Evolutionary conservation across 2,888 invertebrate genomes (phyloP), one percentile per base, ranked within the genome.

Genomic region (Acanthoscelides obtectus): DNA sequence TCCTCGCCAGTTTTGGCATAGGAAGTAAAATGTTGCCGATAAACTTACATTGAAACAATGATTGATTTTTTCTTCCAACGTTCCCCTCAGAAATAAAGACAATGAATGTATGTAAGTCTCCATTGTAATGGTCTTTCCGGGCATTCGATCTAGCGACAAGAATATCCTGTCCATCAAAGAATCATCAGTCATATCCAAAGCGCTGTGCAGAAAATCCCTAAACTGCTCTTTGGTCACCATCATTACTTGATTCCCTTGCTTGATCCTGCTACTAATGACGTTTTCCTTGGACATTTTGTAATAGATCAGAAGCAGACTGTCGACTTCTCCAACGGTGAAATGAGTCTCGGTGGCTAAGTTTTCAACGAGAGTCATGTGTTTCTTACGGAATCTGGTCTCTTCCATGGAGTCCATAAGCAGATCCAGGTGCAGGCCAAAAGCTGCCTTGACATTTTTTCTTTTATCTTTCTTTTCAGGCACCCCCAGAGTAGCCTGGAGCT

Each of bases 151-250:
- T 2, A 91, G 81, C 0, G 89, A 88, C 3, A 89, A 86, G 83
- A 91, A 87, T 5, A 91, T 89, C 0, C 90, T 86, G 76, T 91
- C 90, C 85, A 90, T 90, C 81, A 91, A 87, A 68, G 87, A 87
- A 68, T 91, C 89, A 80, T 94, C 93, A 0, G 92, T 92, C 88
- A 94, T 91, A 22, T 91, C 89, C 70, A 94, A 90, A 0, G 89
- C 87, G 0, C 88, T 89, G 78, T 91, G 89, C 0, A 91, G 85
- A 0, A 92, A 86, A 73, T 90, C 89, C 20, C 89, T 84, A 76
- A 92, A 90, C 81, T 91, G 91, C n/a, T 85, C 80, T 74, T 86
- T 86, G 0, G 84, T 86, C 78, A 88, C 86, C 21, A 83, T 82
- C 68, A 81, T 82, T 72, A 84, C 81, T n/a, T 71, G 77, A 0